A percentile compares a stretch with the other conserved stretches of the same genome.
These are phyloP conservation scores for Hydrophis major DNA, from an alignment of 2,797 vertebrate genomes.

Conservation along the genomic window DNA sequence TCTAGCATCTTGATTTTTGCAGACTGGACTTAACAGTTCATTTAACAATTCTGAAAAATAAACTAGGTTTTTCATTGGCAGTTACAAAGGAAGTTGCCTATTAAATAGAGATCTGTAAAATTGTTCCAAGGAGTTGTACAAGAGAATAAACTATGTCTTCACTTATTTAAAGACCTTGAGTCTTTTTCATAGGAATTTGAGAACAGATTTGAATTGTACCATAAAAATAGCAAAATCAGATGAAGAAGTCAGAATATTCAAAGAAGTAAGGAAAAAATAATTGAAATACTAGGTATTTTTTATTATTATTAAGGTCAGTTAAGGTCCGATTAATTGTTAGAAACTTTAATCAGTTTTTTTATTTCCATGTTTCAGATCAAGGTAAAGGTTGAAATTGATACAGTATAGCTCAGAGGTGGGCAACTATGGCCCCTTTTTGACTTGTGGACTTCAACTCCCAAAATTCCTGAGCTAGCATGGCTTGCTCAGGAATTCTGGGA, in stretches of 20 bases:
- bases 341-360: background rate
- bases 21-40: background rate
- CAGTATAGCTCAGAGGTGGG: background rate
- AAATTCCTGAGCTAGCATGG: too few relatives aligned
- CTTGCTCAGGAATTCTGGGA: too few relatives aligned
- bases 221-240: background rate
- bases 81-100: background rate
- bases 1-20: background rate
- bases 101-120: background rate
- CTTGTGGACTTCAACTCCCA: too few relatives aligned
- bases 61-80: background rate
- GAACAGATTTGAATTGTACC: background rate
- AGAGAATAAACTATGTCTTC: background rate
- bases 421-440: too few relatives aligned
- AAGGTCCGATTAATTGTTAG: background rate
- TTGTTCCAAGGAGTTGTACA: background rate
- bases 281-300: background rate
- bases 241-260: background rate
- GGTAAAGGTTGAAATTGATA: background rate
- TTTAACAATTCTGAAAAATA: background rate
- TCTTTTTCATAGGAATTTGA: background rate
- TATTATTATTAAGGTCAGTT: background rate
- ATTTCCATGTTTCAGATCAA: background rate
- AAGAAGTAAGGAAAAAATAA: background rate
- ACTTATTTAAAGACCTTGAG: background rate